Base-by-base conservation (phyloP, 2,888 invertebrate genomes). In the Campoplex capitator region DNA sequence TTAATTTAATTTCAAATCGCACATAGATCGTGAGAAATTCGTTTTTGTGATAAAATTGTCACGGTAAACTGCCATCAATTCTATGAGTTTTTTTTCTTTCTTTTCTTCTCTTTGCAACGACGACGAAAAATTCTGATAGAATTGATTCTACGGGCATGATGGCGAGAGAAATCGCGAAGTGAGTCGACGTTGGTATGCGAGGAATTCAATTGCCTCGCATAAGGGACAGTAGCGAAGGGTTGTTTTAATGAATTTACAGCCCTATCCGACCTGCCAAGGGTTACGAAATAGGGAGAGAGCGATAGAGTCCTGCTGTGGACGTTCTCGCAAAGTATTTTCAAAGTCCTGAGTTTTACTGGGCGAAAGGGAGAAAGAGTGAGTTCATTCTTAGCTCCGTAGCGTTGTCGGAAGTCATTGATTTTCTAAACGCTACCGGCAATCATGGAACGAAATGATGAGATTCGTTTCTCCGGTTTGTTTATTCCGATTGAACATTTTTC, bases 181-280 rank as follows among this genome's bases (percentile, higher is more conserved):
- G 76, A 84, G 54, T 83, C 67, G 83, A 83, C 82, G 75, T 68
- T 76, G 88, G 88, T 91, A 93, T 93, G 92, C 85, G 82, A 83
- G 91, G 92, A 93, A 93, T 93, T 92, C 93, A 92, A 93, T 93
- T 91, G 92, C 90, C 90, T 89, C 88, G 56, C 73, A 87, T 79
- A 89, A 88, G 85, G 89, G 92, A 91, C 90, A 91, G 86, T 90
- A 86, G 88, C 92, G 92, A 92, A 93, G 93, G 93, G 92, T 93
- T 92, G 91, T 89, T 93, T 92, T 93, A 93, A 93, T 93, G 93
- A 92, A 93, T 93, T 92, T 92, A 92, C 93, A 91, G 89, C 82
- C 84, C 18, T 42, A 65, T 62, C 86, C 80, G 73, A 85, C 23
- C 78, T 76, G 35, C 73, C 78, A 42, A 51, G 58, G 74, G 75